phyloP scores from a whole-genome alignment of 2,113 vertebrate species.

The Charadrius vociferus region DNA sequence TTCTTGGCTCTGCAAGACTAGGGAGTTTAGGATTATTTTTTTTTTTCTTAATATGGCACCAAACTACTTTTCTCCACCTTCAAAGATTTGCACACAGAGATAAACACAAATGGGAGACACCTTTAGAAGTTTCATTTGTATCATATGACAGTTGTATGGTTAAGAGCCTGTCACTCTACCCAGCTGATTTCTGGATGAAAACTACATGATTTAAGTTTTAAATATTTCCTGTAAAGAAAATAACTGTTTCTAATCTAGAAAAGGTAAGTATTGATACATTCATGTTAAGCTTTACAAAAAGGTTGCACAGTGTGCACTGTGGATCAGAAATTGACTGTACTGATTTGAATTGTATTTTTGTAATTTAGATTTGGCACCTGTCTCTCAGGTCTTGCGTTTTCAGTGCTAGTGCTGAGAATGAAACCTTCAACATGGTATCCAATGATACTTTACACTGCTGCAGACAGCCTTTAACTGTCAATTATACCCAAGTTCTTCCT shows the following conservation, averaged over 20 bases:
- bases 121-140: background rate
- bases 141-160: background rate
- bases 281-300: background rate
- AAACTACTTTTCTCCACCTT: conserved; percentile 1
- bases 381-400: conserved; percentile 57
- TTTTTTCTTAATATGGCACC: background rate
- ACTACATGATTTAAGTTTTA: conserved; percentile 6
- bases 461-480: conserved; percentile 36
- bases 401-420: conserved; percentile 36
- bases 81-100: conserved; percentile 38
- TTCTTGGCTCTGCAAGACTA: conserved; percentile 43
- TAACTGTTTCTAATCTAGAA: conserved; percentile 41
- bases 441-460: conserved; percentile 3
- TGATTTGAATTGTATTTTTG: conserved; percentile 31
- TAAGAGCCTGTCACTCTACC: background rate
- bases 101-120: background rate
- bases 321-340: conserved; percentile 20
- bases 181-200: conserved; percentile 29
- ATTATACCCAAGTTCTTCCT: conserved; percentile 13
- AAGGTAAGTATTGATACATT: conserved; percentile 39
- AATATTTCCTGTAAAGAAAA: conserved; percentile 4
- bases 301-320: background rate
- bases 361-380: conserved; percentile 32
- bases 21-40: background rate
- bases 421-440: conserved; percentile 10